Evolutionary conservation across 1,140 invertebrate genomes (phyloP).

Genomic region (Littorina saxatilis): DNA sequence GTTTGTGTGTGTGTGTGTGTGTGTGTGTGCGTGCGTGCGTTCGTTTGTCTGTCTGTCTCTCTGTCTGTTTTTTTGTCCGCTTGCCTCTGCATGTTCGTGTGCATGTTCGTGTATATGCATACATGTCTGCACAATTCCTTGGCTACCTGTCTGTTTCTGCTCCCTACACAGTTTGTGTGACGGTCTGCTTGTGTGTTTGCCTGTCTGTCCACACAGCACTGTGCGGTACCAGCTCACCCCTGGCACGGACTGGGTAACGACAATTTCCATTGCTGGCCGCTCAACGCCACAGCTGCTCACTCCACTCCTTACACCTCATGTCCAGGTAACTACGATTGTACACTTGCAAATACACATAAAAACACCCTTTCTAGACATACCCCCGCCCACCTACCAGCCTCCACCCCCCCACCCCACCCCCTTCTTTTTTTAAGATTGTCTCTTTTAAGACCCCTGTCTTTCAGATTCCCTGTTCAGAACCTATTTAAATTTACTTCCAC

Average conservation of each 20-base stretch:
- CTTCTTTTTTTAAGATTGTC: no score
- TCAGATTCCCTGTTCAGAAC: no score
- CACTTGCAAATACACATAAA: no score
- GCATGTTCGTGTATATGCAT: not conserved
- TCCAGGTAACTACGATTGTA: slow-evolving; percentile 49
- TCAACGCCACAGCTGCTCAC: slow-evolving; percentile 47
- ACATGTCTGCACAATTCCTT: not conserved
- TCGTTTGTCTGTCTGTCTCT: not conserved
- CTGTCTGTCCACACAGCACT: not conserved
- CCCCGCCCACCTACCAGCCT: no score
- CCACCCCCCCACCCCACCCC: no score
- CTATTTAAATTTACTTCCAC: no score
- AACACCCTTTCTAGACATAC: no score
- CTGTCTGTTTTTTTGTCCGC: not conserved
- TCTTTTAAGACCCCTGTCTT: no score
- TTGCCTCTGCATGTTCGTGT: not conserved
- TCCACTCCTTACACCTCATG: slow-evolving; percentile 54
- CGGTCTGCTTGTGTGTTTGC: no score
- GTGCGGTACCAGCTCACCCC: not conserved
- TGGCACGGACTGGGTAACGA: slow-evolving; percentile 63
- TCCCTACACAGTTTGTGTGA: not conserved
- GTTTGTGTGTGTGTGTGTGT: not conserved
- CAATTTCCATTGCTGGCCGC: slow-evolving; percentile 65
- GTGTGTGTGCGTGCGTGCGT: not conserved
- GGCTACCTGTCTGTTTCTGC: not conserved